These are phyloP conservation scores for Oegoconia quadripuncta DNA, from an alignment of 2,888 invertebrate genomes.

Conservation along the genomic window DNA sequence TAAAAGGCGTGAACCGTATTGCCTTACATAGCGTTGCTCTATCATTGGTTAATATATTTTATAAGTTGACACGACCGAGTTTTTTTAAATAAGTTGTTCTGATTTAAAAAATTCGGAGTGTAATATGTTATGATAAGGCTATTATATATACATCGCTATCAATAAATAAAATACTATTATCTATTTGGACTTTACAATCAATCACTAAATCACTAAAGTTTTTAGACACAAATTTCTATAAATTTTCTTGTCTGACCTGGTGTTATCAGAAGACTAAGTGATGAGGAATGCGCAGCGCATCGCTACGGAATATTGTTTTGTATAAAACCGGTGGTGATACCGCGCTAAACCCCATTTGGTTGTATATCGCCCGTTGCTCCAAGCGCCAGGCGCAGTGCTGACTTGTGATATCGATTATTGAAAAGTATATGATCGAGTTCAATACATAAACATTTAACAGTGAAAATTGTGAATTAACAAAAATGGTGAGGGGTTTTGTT, in stretches of 20 bases:
- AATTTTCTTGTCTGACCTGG: neutral
- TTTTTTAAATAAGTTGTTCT: too few relatives aligned
- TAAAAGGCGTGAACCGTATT: too few relatives aligned
- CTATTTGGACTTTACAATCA: too few relatives aligned
- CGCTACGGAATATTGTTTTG: slow-evolving; percentile 20
- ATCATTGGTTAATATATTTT: too few relatives aligned
- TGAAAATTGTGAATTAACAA: neutral
- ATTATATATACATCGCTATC: too few relatives aligned
- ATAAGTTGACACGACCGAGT: too few relatives aligned
- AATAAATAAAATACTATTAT: too few relatives aligned
- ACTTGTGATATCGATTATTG: neutral
- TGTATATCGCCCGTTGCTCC: slow-evolving; percentile 27
- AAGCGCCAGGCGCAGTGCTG: slow-evolving; percentile 9
- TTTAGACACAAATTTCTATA: neutral
- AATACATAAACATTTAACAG: neutral
- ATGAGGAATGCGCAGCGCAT: neutral
- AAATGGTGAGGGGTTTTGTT: neutral
- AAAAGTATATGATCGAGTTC: neutral
- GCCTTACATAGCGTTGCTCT: too few relatives aligned
- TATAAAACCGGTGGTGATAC: slow-evolving; percentile 42
- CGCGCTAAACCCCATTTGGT: slow-evolving; percentile 33
- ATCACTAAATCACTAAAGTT: neutral
- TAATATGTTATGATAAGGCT: too few relatives aligned
- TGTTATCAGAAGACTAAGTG: slow-evolving; percentile 1
- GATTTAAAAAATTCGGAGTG: too few relatives aligned